phyloP scores from a whole-genome alignment of 2,113 vertebrate species.

The Rhea americana region DNA sequence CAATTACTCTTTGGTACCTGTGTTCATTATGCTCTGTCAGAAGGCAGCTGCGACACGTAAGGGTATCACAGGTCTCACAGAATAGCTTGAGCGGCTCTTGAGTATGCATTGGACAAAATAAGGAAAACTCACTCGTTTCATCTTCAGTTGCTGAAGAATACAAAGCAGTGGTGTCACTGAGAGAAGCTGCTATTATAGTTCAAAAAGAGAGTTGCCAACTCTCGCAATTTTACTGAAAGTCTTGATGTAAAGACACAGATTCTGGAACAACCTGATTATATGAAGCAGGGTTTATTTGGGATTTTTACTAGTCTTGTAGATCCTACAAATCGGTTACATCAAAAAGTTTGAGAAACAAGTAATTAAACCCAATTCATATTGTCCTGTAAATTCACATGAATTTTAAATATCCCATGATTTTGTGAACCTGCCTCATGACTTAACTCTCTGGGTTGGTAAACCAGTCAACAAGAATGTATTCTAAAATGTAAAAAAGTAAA shows the following conservation, averaged over 20 bases:
- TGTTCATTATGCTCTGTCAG: slow-evolving; percentile 81
- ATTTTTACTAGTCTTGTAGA: not conserved
- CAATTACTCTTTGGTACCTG: slow-evolving; percentile 61
- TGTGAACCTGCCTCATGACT: fast-evolving
- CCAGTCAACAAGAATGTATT: not conserved
- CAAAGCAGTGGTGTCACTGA: not conserved
- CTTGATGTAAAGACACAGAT: not conserved
- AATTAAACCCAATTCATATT: not conserved
- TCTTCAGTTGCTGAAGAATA: slow-evolving; percentile 64
- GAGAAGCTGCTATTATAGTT: not conserved
- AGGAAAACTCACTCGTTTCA: slow-evolving; percentile 29
- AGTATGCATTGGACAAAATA: slow-evolving; percentile 71
- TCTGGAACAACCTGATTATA: not conserved
- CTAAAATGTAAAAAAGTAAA: not conserved
- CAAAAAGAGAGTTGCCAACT: not conserved
- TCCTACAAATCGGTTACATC: not conserved
- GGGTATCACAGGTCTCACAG: slow-evolving; percentile 80
- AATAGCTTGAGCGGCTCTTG: slow-evolving; percentile 78
- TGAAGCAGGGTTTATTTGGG: not conserved
- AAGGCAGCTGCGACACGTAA: slow-evolving; percentile 76
- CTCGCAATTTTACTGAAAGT: not conserved
- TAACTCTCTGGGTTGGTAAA: not conserved
- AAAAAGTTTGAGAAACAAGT: not conserved
- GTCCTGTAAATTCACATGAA: not conserved
- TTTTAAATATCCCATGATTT: not conserved